Base-by-base conservation (phyloP, 2,888 invertebrate species). In the Hirtodrosophila confusa region DNA sequence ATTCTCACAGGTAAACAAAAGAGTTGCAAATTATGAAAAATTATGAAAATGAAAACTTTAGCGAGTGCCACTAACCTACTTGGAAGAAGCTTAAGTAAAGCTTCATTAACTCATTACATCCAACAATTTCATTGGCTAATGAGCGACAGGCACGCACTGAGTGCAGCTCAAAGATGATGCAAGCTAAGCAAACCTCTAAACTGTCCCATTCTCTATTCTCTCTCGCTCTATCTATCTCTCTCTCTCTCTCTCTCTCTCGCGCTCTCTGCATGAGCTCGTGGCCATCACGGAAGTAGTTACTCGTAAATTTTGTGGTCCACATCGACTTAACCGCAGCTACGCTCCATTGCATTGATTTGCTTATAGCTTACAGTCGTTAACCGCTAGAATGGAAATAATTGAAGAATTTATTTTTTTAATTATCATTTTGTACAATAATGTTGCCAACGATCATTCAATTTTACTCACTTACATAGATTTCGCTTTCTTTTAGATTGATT, bases 31-130 rank as follows among this genome's bases (percentile, higher is more conserved):
- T 41, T 45, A 44, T 50, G 33, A 36, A 44, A 17, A 50, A 62
- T 43, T 45, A 41, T 55, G 65, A 60, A 57, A 56, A 23, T 11
- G 24, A 51, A 75, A 75, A 64, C 41, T 49, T 17, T 56, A 60
- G 39, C 68, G 63, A 80, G 84, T 84, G 88, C 84, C 75, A 84
- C 88, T 84, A 88, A 84, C 84, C 88, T 78, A 84, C 85, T 86
- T 82, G 69, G 45, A 41, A 4, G 40, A 27, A 58, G 55, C 61
- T 57, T 43, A 70, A 67, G 66, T 55, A 58, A 75, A 69, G 79
- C 72, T 75, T 65, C 78, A 80, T 88, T 83, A 73, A 66, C 67
- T 67, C 60, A 78, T 78, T 82, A 64, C 66, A 61, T 51, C 56
- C 56, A 63, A 50, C 37, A 44, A 56, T 64, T 67, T 67, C 36